Evolutionary conservation across 2,797 vertebrate species (phyloP), one percentile per base, ranked within the genome.

Genomic region (Synanceia verrucosa): DNA sequence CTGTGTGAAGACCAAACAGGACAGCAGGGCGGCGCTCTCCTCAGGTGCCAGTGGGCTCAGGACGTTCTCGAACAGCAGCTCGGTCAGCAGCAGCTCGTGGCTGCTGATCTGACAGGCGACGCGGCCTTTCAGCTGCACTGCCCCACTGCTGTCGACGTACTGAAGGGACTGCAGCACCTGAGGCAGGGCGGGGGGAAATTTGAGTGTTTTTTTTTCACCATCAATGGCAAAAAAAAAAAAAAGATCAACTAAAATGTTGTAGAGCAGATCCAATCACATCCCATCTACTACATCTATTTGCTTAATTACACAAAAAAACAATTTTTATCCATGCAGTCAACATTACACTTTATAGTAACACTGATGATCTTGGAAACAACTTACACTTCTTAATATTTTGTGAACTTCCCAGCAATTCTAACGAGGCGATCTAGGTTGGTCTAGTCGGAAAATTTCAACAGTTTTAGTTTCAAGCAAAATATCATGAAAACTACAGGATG

Each of bases 61-160:
- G 4, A 93, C 94, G 0, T 97, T 97, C 82, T 97, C 97, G 3
- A 98, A 95, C 82, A 98, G 94, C 86, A 98, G 95, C 90, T 98
- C 96, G 0, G 96, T 98, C 39, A 98, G 94, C 51, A 98, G 93
- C 63, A 98, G 90, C 91, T 98, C 96, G 0, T 97, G 96, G 88
- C 95, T 95, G 89, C 95, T 96, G 90, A 98, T 96, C 92, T 96
- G 96, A 83, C 96, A 96, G 1, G 97, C 96, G 55, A 98, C 97
- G 0, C 96, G 92, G 19, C 97, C 97, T 5, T 97, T 96, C 75
- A 98, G 93, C 93, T 96, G 96, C 88, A 98, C 96, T 0, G 96
- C 95, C 0, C 96, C 95, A 0, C 90, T 76, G 55, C 88, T 81
- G 29, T 97, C 96, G 6, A 97, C 89, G 2, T 98, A 98, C 75